Base-by-base conservation (phyloP, 2,797 vertebrate species). In the Harpagifer antarcticus region DNA sequence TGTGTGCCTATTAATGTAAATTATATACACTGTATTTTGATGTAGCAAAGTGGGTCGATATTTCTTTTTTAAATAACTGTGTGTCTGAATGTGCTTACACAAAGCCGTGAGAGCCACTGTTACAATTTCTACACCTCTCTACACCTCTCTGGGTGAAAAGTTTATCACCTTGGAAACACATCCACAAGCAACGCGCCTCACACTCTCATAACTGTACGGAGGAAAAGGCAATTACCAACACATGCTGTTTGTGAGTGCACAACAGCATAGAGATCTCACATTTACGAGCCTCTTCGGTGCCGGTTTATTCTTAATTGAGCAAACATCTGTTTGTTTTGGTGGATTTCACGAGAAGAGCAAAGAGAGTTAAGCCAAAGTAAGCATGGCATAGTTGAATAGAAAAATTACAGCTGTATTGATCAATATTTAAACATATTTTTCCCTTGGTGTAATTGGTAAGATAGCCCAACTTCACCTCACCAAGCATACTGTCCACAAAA, bases 111-210 rank as follows among this genome's bases (percentile, higher is more conserved):
- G 77, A 91, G 81, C 83, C 54, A 75, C 72, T 60, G 75, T 54
- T 78, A 78, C 70, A 58, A 73, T 68, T 84, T 82, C 80, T 82
- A 79, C 75, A 92, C 79, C 72, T 91, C 54, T 71, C 79, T 76
- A 92, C 94, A 90, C 84, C 62, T 87, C 27, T 86, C 69, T 86
- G 89, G 92, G 90, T 91, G 93, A 95, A 94, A 84, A 79, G 88
- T 95, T 94, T 94, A 91, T 95, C 94, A 91, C 92, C 87, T 87
- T 90, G 82, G 87, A 94, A 96, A 95, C 92, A 92, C 88, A 86
- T 92, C 88, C 74, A 77, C 89, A 88, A 90, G 87, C 81, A 90
- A 72, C 84, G 69, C 79, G 57, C 90, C 85, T 91, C 87, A 58
- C 73, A 77, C 77, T 67, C 91, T 80, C 71, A 31, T n/a, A 84